phyloP scores from a whole-genome alignment of 1,140 invertebrate genomes.

The Drosophila pruinosa region DNA sequence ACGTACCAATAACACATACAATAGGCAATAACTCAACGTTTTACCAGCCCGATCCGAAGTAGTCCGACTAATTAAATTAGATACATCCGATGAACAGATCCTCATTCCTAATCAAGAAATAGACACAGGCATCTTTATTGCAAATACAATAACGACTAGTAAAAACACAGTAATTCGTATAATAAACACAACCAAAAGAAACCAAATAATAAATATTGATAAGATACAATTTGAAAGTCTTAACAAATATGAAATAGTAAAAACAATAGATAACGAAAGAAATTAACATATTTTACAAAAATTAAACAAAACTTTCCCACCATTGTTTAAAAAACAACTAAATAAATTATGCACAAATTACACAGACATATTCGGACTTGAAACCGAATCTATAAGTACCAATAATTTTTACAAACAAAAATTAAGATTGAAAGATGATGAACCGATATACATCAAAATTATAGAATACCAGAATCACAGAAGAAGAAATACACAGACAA shows the following conservation, averaged over 20 bases:
- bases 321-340: slow-evolving; percentile 1
- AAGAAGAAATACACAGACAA: slow-evolving; percentile 12
- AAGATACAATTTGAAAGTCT: slow-evolving; percentile 10
- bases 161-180: too few species aligned
- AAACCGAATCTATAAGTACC: background rate
- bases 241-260: background rate
- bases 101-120: too few species aligned
- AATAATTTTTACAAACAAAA: too few species aligned
- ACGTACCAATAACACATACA: too few species aligned
- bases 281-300: too few species aligned
- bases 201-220: slow-evolving; percentile 1
- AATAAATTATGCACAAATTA: background rate
- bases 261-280: background rate
- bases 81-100: too few species aligned
- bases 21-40: too few species aligned
- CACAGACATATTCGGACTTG: slow-evolving; percentile 5
- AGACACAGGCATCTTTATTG: too few species aligned
- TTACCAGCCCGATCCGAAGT: too few species aligned
- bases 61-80: too few species aligned
- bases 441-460: slow-evolving; percentile 15
- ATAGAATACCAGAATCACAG: slow-evolving; percentile 7
- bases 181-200: slow-evolving; percentile 8
- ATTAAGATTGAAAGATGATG: too few species aligned
- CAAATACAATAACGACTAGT: too few species aligned
- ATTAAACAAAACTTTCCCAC: slow-evolving; percentile 6